Conservation (phyloP, 2,113 vertebrate genomes). For the Herpetotheres cachinnans region DNA sequence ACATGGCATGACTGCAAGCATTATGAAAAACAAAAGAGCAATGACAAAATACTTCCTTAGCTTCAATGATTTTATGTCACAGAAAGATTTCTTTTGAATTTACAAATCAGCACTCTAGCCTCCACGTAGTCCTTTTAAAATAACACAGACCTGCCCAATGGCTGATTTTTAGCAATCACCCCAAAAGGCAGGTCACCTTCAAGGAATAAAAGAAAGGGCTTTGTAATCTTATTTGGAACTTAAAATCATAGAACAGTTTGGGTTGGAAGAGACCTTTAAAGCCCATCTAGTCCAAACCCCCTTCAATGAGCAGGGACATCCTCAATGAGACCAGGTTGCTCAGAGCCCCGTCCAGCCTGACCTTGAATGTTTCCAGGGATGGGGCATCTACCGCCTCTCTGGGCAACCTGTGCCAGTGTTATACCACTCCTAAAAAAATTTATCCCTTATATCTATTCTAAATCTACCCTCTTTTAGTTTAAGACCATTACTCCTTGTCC, state of each 20-base stretch:
- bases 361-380: background rate
- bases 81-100: background rate
- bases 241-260: background rate
- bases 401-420: background rate
- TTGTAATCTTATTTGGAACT: background rate
- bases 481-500: background rate
- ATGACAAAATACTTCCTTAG: background rate
- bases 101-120: background rate
- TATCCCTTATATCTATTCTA: background rate
- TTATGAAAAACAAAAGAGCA: conserved; percentile 11
- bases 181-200: background rate
- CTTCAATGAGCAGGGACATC: background rate
- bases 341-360: background rate
- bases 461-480: background rate
- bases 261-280: background rate
- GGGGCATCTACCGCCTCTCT: background rate
- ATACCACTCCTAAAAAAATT: background rate
- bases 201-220: background rate
- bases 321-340: background rate
- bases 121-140: background rate
- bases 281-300: fast-evolving
- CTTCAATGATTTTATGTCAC: background rate
- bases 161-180: background rate
- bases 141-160: fast-evolving
- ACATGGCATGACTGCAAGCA: fast-evolving